Evolutionary conservation across 2,113 vertebrate species (phyloP).

Genomic region (Pheucticus melanocephalus): DNA sequence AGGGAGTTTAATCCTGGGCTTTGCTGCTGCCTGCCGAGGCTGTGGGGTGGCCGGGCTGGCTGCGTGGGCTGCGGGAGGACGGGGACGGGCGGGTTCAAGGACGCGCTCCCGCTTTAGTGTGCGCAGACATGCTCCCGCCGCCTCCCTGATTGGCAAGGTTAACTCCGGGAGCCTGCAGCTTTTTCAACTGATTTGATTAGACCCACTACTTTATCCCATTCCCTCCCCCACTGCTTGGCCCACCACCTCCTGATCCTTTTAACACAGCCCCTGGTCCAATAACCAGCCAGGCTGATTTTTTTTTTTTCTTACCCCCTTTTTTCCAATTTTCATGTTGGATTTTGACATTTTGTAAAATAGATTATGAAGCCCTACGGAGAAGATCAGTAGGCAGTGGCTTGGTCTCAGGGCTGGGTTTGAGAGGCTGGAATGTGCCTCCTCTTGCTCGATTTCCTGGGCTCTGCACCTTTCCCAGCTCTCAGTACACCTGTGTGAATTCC

Average conservation of each 20-base stretch:
- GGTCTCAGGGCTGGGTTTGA: too few species aligned
- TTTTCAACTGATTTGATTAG: conserved; percentile 91
- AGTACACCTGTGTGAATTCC: too few species aligned
- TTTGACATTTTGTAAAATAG: too few species aligned
- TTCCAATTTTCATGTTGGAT: too few species aligned
- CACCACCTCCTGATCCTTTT: conserved; percentile 90
- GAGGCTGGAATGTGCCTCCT: too few species aligned
- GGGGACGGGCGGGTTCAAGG: conserved; percentile 80
- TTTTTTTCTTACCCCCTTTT: too few species aligned
- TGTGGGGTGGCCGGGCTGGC: conserved; percentile 22
- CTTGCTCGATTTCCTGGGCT: too few species aligned
- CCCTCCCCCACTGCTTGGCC: conserved; percentile 55
- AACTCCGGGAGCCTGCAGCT: conserved; percentile 82
- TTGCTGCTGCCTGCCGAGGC: background rate
- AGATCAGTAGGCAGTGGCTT: too few species aligned
- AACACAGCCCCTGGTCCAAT: conserved; percentile 71
- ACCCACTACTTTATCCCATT: conserved; percentile 73
- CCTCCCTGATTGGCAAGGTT: conserved; percentile 88
- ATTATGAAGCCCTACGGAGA: too few species aligned
- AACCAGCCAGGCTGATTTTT: conserved; percentile 34
- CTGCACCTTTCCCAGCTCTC: too few species aligned
- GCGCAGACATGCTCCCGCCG: conserved; percentile 75
- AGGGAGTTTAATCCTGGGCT: conserved; percentile 51
- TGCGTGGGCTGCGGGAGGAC: conserved; percentile 35
- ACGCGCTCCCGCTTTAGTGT: conserved; percentile 81